Base-by-base conservation (phyloP, 2,888 invertebrate species). In the Caenorhabditis imperialis region DNA sequence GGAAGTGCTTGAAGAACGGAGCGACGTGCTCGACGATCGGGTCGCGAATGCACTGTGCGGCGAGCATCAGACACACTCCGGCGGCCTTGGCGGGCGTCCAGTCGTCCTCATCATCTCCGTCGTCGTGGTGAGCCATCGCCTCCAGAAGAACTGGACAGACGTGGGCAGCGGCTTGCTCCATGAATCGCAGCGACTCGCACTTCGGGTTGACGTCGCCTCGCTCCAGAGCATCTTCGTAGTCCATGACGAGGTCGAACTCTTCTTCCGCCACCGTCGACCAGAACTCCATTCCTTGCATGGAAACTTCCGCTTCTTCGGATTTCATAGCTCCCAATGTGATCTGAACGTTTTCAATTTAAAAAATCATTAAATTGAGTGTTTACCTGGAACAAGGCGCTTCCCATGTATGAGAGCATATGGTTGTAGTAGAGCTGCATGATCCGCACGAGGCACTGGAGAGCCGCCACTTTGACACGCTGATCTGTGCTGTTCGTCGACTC, bases 221-320 rank as follows among this genome's bases (percentile, higher is more conserved):
- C 30, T 74, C 73, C 16, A 67, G 8, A 12, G 65, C 65, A 85
- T 98, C 98, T 45, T 93, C 93, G 86, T 94, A 94, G 89, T 97
- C 96, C 88, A 96, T 93, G 1, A 94, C 92, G 79, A 98, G 91
- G 90, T 97, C 97, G 35, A 97, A 95, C 90, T 99, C 99, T 90
- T 98, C 99, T 90, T 99, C 99, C 88, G 98, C 96, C 0, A 99
- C 97, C 86, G 96, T 98, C 4, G 97, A 98, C 99, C 99, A 99
- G 90, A 99, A 99, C 90, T 99, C 99, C 89, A 99, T 98, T 81
- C 99, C 99, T 55, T 87, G 87, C 48, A 87, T 79, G 3, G 78
- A 76, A 58, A 99, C 93, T 84, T 97, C 96, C 90, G 98, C 96
- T 79, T 94, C 92, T 78, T 95, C 95, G 18, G 94, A 94, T 89